A percentile compares a stretch with the other conserved stretches of the same genome.
Conservation (phyloP, 1,140 invertebrate species). For the Hirudo medicinalis region DNA sequence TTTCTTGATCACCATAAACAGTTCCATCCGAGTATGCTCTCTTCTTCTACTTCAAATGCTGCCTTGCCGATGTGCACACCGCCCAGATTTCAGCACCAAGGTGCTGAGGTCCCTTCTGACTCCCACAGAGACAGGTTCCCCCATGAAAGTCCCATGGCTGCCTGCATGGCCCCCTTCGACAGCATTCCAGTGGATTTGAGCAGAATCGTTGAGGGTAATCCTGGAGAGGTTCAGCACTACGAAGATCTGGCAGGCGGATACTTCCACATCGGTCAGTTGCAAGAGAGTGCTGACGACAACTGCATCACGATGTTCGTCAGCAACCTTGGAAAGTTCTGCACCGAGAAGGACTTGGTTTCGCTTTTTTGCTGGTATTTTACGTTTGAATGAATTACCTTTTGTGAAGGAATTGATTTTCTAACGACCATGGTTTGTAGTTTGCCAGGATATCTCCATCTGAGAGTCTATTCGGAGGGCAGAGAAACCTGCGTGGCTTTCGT, state of each 20-base stretch:
- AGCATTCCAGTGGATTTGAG: background rate
- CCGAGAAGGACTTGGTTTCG: slow-evolving; percentile 91
- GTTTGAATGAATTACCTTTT: background rate
- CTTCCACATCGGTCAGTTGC: slow-evolving; percentile 40
- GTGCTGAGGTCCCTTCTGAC: background rate
- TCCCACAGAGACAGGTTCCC: background rate
- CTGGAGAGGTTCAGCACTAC: background rate
- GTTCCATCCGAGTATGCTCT: too few relatives aligned
- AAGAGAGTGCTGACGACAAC: slow-evolving; percentile 42
- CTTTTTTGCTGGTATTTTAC: slow-evolving; percentile 78
- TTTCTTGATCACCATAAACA: too few relatives aligned
- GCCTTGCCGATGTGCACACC: background rate
- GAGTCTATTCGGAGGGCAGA: slow-evolving; percentile 8
- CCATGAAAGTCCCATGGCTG: background rate
- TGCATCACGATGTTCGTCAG: slow-evolving; percentile 95
- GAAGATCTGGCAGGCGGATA: slow-evolving; percentile 26
- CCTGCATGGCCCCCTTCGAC: background rate
- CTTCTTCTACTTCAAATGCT: background rate
- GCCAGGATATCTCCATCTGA: background rate
- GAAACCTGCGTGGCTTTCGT: background rate
- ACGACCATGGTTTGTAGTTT: background rate
- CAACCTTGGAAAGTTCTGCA: slow-evolving; percentile 81
- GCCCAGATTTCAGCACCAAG: background rate
- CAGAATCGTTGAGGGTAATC: background rate
- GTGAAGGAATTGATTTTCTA: background rate